Evolutionary conservation across 2,797 vertebrate genomes (phyloP), one percentile per base, ranked within the genome.

Genomic region (Lutjanus campechanus): DNA sequence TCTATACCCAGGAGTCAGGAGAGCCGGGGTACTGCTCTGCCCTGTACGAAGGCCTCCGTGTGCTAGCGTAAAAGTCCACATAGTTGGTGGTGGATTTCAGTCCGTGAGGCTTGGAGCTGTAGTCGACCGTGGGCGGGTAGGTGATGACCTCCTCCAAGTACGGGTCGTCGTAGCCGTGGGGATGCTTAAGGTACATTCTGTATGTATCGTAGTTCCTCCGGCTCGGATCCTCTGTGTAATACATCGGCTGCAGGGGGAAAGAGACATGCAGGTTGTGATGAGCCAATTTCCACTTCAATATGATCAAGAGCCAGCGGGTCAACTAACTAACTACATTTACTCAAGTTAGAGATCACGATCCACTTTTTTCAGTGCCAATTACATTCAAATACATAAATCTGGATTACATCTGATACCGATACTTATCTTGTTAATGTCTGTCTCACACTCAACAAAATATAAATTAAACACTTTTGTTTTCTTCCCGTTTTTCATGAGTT

Each of bases 1-100:
- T 36, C 94, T 98, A 99, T 93, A 99, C 98, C 98, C 98, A 99
- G 51, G 98, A 99, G 93, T 99, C 98, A 0, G 98, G 98, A 7
- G 98, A 99, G 77, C 97, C 97, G 0, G 98, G 98, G 93, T 99
- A 99, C 92, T 98, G 98, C 91, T 99, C 98, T 36, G 97, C 95
- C 95, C 97, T 94, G 84, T 97, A 98, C 19, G 97, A 98, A 92
- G 97, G 97, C 93, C 95, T 93, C 83, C 96, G 96, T 78, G 97
- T 96, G 93, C 96, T 97, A 55, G 98, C 97, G 90, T 99, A 99
- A 95, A 99, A 98, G 96, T 99, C 98, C 94, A 98, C 97, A 0
- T 99, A 99, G 92, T 96, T 99, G 86, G 97, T 96, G 90, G 95
- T 94, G 56, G 97, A 96, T 95, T 99, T 99, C 85, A 98, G 96